Percentiles rank a stretch among this genome's conserved stretches.
phyloP scores from a whole-genome alignment of 2,797 vertebrate species.

The Urosaurus nigricauda region DNA sequence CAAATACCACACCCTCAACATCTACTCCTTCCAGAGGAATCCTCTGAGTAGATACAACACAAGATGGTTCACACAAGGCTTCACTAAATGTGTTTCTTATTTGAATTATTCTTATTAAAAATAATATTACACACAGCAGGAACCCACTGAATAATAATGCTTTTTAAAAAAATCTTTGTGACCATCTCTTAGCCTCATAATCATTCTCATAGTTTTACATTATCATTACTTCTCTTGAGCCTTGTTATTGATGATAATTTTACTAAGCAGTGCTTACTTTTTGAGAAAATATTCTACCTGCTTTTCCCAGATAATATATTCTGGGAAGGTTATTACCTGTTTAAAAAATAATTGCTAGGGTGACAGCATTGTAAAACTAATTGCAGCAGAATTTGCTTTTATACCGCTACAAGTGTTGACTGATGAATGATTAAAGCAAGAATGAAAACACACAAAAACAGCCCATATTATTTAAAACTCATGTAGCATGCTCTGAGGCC shows the following conservation, averaged over 20 bases:
- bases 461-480: constrained; percentile 15
- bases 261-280: not conserved
- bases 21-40: too few relatives aligned
- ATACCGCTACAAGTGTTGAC: constrained; percentile 9
- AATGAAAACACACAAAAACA: constrained; percentile 34
- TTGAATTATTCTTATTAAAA: not conserved
- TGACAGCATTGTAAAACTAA: constrained; percentile 31
- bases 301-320: not conserved
- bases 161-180: not conserved
- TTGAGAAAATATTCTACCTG: not conserved
- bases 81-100: not conserved
- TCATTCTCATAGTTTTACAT: too few relatives aligned
- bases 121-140: not conserved
- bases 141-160: not conserved
- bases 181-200: too few relatives aligned
- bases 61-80: not conserved
- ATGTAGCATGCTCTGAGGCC: not conserved
- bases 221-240: constrained; percentile 1
- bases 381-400: constrained; percentile 11
- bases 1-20: too few relatives aligned
- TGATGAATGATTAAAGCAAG: constrained; percentile 30
- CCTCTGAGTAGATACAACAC: not conserved
- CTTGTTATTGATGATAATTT: not conserved
- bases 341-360: constrained; percentile 32
- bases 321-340: constrained; percentile 28